phyloP scores from a whole-genome alignment of 2,113 vertebrate species.

The Dinomys branickii region DNA sequence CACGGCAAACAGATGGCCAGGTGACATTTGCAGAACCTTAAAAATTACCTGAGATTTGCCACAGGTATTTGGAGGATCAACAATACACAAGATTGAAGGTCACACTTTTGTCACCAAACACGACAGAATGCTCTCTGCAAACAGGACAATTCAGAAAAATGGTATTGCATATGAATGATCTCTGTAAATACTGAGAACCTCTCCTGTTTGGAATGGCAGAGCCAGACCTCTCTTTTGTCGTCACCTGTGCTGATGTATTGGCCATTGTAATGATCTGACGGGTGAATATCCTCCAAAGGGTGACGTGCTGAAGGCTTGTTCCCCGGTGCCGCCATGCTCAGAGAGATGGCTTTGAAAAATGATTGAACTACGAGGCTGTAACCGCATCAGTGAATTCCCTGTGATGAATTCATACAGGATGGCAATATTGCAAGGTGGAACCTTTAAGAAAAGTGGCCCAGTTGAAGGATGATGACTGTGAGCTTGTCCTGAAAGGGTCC shows the following conservation, averaged over 20 bases:
- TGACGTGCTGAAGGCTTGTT: not conserved
- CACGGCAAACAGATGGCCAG: not conserved
- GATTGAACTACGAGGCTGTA: not conserved
- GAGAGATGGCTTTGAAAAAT: not conserved
- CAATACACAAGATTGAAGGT: not conserved
- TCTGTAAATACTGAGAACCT: not conserved
- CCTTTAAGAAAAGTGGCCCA: not conserved
- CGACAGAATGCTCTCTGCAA: not conserved
- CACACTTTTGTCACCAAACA: not conserved
- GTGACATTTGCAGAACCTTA: not conserved
- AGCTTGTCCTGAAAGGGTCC: not conserved
- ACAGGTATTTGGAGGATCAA: not conserved
- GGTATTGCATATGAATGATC: not conserved
- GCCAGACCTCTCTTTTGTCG: not conserved
- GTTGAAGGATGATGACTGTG: not conserved
- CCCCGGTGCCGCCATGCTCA: not conserved
- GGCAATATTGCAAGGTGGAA: not conserved
- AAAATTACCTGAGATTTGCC: not conserved
- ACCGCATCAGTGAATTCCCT: not conserved
- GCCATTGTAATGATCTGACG: not conserved
- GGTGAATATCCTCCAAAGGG: not conserved
- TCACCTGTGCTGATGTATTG: not conserved
- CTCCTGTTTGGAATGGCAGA: not conserved
- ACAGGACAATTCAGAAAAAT: not conserved
- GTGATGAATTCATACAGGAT: too few relatives aligned